A percentile compares a stretch with the other conserved stretches of the same genome.
These are phyloP conservation scores for Falcunculus frontatus DNA, from an alignment of 2,113 vertebrate genomes.

Conservation along the genomic window DNA sequence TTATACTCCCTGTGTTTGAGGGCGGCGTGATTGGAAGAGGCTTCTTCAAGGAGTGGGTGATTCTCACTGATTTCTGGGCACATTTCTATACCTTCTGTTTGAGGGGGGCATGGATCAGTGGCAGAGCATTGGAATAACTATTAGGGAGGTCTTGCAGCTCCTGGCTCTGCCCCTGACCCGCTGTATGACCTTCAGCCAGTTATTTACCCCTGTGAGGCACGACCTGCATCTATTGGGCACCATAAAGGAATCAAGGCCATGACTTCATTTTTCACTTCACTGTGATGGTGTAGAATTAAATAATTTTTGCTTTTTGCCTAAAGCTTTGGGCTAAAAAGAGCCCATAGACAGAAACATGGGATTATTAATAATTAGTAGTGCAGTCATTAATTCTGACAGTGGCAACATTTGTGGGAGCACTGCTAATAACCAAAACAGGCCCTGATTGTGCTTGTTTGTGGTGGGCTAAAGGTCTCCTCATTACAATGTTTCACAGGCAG, in stretches of 20 bases:
- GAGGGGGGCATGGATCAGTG: not conserved
- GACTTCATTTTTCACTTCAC: not conserved
- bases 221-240: not conserved
- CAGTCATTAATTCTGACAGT: constrained; percentile 13
- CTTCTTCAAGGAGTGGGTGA: not conserved
- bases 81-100: not conserved
- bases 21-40: not conserved
- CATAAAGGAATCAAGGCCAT: not conserved
- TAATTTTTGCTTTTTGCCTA: not conserved
- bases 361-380: constrained; percentile 31
- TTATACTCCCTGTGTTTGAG: not conserved
- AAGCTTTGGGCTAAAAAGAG: not conserved
- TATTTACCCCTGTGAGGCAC: not conserved
- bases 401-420: constrained; percentile 11
- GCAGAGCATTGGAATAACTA: not conserved
- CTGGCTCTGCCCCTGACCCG: not conserved
- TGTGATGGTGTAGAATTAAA: not conserved
- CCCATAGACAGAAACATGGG: not conserved
- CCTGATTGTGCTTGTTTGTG: constrained; percentile 6
- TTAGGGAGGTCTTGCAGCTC: not conserved
- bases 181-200: not conserved
- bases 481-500: not conserved
- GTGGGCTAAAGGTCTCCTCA: constrained; percentile 29
- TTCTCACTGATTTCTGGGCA: not conserved
- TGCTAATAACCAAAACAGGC: constrained; percentile 35